Conservation (phyloP, 2,888 invertebrate species). For the Drosophila nr. perissopoda region DNA sequence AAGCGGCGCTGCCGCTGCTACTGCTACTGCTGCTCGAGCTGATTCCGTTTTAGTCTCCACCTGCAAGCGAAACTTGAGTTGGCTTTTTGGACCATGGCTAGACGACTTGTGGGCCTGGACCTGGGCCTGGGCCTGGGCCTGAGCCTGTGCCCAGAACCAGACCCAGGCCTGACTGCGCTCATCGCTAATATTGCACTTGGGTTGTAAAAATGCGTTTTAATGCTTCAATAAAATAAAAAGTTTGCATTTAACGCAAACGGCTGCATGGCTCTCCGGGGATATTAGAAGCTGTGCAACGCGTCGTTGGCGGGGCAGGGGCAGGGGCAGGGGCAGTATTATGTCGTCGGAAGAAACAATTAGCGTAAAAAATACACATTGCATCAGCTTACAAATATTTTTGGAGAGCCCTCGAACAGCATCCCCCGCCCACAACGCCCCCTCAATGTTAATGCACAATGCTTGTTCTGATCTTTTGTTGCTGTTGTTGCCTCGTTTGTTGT, state of each 20-base stretch:
- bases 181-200: slow-evolving; percentile 76
- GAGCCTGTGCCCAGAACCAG: slow-evolving; percentile 3
- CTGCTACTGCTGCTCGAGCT: not conserved
- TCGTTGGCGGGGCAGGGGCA: fast-evolving
- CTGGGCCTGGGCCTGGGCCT: not conserved
- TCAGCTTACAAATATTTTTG: slow-evolving; percentile 57
- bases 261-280: not conserved
- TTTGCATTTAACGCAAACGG: slow-evolving; percentile 72
- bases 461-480: slow-evolving; percentile 13
- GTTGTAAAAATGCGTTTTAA: slow-evolving; percentile 83
- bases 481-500: slow-evolving; percentile 35
- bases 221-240: slow-evolving; percentile 83
- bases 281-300: slow-evolving; percentile 5
- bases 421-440: not conserved
- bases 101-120: slow-evolving; percentile 12
- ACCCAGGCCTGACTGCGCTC: slow-evolving; percentile 29
- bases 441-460: slow-evolving; percentile 45
- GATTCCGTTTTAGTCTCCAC: slow-evolving; percentile 8
- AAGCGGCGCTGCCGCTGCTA: slow-evolving; percentile 50
- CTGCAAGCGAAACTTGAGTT: slow-evolving; percentile 25
- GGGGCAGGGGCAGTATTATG: not conserved
- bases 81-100: slow-evolving; percentile 50
- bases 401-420: not conserved
- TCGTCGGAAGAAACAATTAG: slow-evolving; percentile 82
- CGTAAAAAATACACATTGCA: slow-evolving; percentile 78